Percentiles rank a stretch among this genome's conserved stretches.
Evolutionary conservation across 2,888 invertebrate species (phyloP).

Genomic region (Cheilosia scutellata): DNA sequence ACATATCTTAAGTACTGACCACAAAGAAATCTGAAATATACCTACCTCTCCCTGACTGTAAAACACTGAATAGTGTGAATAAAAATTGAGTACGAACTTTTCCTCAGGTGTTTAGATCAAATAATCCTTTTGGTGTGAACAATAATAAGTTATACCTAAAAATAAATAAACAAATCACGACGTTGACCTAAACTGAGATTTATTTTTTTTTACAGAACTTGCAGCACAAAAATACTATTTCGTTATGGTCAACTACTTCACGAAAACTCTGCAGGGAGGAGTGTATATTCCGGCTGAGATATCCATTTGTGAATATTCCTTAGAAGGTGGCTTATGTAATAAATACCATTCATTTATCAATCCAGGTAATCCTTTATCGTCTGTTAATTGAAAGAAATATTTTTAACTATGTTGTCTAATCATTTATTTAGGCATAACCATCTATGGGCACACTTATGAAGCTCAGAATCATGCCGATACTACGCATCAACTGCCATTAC

Average conservation of each 20-base stretch:
- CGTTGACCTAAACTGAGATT: too few species aligned
- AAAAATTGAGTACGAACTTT: too few species aligned
- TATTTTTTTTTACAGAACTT: conserved; percentile 78
- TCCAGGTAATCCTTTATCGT: conserved; percentile 81
- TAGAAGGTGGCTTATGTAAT: conserved; percentile 84
- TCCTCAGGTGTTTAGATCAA: too few species aligned
- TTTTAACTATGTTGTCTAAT: too few species aligned
- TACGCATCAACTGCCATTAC: conserved; percentile 84
- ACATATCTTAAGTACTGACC: too few species aligned
- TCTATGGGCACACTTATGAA: conserved; percentile 84
- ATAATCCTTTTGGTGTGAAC: too few species aligned
- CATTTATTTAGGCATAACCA: conserved; percentile 78
- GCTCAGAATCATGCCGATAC: conserved; percentile 83
- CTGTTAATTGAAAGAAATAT: neutral
- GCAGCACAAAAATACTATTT: conserved; percentile 79
- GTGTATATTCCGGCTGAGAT: conserved; percentile 85
- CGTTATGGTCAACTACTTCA: conserved; percentile 81
- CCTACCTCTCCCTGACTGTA: too few species aligned
- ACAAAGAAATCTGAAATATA: too few species aligned
- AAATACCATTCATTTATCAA: conserved; percentile 83
- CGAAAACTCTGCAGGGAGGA: conserved; percentile 77
- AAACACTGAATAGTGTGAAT: too few species aligned
- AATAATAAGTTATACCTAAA: too few species aligned
- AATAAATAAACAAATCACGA: too few species aligned
- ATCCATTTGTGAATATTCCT: conserved; percentile 84